Conservation (phyloP, 2,888 invertebrate genomes). For the Drosophila imparisetae region DNA sequence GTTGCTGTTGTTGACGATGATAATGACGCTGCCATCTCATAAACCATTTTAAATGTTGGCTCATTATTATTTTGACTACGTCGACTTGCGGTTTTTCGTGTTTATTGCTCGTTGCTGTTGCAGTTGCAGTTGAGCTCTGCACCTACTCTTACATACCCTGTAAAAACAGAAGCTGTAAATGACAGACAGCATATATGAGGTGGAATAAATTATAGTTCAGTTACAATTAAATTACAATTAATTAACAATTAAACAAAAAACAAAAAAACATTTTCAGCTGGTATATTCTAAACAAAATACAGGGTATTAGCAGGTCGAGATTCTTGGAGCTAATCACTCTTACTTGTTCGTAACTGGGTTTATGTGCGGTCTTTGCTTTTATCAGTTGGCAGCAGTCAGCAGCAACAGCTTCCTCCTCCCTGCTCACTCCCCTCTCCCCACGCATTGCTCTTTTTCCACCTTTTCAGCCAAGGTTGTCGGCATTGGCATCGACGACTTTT, state of each 20-base stretch:
- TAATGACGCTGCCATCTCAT: conserved; percentile 58
- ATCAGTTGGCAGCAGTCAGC: conserved; percentile 39
- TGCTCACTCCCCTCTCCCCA: neutral
- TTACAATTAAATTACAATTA: no score
- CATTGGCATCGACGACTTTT: conserved; percentile 51
- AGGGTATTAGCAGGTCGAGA: conserved; percentile 14
- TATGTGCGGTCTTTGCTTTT: conserved; percentile 68
- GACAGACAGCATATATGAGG: neutral
- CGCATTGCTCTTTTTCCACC: conserved; percentile 9
- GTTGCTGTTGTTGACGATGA: conserved; percentile 25
- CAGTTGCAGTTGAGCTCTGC: conserved; percentile 36
- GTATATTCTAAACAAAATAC: neutral
- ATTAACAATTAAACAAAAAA: neutral
- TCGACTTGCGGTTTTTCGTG: conserved; percentile 72
- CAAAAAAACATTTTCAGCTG: neutral
- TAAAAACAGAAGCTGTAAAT: conserved; percentile 1
- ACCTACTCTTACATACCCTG: conserved; percentile 35
- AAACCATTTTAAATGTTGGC: conserved; percentile 78
- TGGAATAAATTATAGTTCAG: neutral
- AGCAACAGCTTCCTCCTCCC: conserved; percentile 8
- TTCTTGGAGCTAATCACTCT: neutral
- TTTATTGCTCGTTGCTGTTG: conserved; percentile 59
- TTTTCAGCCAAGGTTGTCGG: conserved; percentile 56
- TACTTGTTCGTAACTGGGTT: conserved; percentile 64
- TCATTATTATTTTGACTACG: conserved; percentile 77